These are phyloP conservation scores for Branchinecta lindahli DNA, from an alignment of 1,140 invertebrate species.

Conservation along the genomic window DNA sequence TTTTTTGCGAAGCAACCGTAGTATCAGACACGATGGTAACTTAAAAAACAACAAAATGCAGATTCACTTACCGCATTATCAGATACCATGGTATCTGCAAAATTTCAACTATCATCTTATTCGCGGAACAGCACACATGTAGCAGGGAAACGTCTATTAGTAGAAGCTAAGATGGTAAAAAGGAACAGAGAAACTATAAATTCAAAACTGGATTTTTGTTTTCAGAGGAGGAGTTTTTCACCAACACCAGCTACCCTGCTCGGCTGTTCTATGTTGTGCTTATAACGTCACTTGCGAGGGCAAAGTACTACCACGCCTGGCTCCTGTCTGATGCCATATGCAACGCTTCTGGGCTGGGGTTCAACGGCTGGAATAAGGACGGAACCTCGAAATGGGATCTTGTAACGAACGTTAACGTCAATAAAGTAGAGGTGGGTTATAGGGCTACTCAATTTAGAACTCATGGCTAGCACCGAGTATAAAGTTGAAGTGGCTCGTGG, in stretches of 20 bases:
- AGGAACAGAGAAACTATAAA: too few species aligned
- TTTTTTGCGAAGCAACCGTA: too few species aligned
- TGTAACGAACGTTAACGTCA: slow-evolving; percentile 74
- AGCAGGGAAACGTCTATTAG: too few species aligned
- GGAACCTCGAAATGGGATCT: slow-evolving; percentile 65
- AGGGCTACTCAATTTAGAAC: background rate
- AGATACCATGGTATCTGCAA: too few species aligned
- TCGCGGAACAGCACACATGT: too few species aligned
- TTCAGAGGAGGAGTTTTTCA: slow-evolving; percentile 48
- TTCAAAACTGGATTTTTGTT: slow-evolving; percentile 19
- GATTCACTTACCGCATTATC: too few species aligned
- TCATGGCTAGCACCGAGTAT: too few species aligned
- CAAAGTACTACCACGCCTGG: slow-evolving; percentile 96
- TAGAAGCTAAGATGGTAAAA: too few species aligned
- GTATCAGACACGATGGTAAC: too few species aligned
- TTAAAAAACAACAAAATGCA: too few species aligned
- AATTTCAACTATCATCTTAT: too few species aligned
- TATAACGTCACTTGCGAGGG: slow-evolving; percentile 56
- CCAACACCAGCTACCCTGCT: slow-evolving; percentile 41
- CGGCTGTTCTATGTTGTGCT: slow-evolving; percentile 61
- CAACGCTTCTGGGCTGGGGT: slow-evolving; percentile 83
- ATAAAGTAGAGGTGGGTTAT: slow-evolving; percentile 65
- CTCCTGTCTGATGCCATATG: slow-evolving; percentile 80
- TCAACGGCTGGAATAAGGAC: slow-evolving; percentile 58
- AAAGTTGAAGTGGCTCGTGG: too few species aligned